Conservation (phyloP, 2,113 vertebrate species). For the Mesitornis unicolor region DNA sequence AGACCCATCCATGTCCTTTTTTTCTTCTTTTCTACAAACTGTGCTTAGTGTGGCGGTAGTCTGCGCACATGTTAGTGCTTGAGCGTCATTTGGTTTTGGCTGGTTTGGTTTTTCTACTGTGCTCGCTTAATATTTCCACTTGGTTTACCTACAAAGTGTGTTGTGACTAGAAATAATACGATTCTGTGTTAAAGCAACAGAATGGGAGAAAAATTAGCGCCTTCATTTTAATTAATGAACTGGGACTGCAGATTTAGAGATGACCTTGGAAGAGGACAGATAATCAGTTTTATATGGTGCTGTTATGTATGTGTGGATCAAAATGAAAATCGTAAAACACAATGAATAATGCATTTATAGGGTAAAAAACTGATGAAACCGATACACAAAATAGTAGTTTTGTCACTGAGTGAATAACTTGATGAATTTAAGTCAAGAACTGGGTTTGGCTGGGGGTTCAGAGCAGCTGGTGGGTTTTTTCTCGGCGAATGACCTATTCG, state of each 20-base stretch:
- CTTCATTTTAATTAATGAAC: background rate
- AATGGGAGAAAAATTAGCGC: background rate
- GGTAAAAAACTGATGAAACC: background rate
- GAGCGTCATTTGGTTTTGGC: background rate
- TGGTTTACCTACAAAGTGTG: background rate
- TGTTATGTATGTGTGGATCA: background rate
- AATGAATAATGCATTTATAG: background rate
- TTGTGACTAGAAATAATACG: background rate
- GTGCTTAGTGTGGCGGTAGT: background rate
- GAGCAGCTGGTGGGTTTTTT: conserved; percentile 11
- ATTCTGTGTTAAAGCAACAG: background rate
- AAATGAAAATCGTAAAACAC: background rate
- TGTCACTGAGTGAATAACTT: background rate
- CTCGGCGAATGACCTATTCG: no score
- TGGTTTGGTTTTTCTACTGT: background rate
- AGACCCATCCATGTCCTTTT: background rate
- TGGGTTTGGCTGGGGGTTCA: background rate
- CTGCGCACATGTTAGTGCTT: background rate
- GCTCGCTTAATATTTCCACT: background rate
- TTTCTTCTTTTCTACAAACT: background rate
- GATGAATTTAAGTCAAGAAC: background rate
- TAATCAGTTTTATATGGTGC: background rate
- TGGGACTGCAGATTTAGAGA: background rate
- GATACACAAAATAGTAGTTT: background rate
- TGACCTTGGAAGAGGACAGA: background rate